Evolutionary conservation across 2,888 invertebrate genomes (phyloP).

Genomic region (Drosophila siamana): DNA sequence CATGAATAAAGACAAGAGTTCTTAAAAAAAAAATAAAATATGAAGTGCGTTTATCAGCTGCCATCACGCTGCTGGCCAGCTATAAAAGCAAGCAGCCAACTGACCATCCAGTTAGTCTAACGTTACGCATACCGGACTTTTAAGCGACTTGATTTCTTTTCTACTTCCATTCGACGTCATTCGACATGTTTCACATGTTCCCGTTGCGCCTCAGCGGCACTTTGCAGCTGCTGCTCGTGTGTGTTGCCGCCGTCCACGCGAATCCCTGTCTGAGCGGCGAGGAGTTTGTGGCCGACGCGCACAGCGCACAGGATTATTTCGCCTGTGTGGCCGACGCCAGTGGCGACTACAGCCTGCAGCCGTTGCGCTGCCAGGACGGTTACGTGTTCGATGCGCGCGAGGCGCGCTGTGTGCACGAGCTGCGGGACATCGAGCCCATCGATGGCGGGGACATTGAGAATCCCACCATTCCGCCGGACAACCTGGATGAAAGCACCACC

Average conservation of each 20-base stretch:
- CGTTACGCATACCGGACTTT: slow-evolving; percentile 45
- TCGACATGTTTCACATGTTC: slow-evolving; percentile 36
- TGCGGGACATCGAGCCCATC: slow-evolving; percentile 4
- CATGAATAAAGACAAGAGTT: slow-evolving; percentile 64
- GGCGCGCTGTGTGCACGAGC: slow-evolving; percentile 50
- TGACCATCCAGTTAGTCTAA: slow-evolving; percentile 68
- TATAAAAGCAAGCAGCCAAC: slow-evolving; percentile 70
- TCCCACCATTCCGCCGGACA: slow-evolving; percentile 59
- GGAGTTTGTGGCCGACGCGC: slow-evolving; percentile 58
- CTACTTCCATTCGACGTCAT: too few species aligned
- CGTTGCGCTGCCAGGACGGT: slow-evolving; percentile 55
- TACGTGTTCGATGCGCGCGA: slow-evolving; percentile 48
- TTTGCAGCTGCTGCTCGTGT: slow-evolving; percentile 21
- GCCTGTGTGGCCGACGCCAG: slow-evolving; percentile 53
- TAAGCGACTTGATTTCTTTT: slow-evolving; percentile 15
- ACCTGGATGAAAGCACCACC: slow-evolving; percentile 29
- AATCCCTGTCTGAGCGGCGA: slow-evolving; percentile 43
- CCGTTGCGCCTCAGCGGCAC: slow-evolving; percentile 32
- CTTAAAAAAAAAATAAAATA: slow-evolving; percentile 44
- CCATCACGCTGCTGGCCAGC: slow-evolving; percentile 41
- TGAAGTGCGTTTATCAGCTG: slow-evolving; percentile 60
- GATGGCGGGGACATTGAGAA: slow-evolving; percentile 64
- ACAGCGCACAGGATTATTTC: slow-evolving; percentile 60
- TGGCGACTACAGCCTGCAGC: slow-evolving; percentile 53
- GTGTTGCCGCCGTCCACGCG: slow-evolving; percentile 7